These are phyloP conservation scores for Shargacucullia verbasci DNA, from an alignment of 2,888 invertebrate genomes.

Conservation along the genomic window DNA sequence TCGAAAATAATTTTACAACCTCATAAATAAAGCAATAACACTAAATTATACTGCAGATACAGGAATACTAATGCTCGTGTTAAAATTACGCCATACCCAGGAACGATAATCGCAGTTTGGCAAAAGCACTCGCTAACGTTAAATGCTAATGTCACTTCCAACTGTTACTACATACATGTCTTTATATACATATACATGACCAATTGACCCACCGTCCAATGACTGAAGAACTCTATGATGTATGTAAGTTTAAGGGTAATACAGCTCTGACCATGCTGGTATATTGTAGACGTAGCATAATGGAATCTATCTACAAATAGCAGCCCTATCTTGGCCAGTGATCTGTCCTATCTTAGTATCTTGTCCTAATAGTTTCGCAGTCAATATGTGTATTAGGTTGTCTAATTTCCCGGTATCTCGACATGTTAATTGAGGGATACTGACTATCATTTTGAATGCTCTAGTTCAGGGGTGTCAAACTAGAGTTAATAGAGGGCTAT, in stretches of 20 bases:
- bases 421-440: background rate
- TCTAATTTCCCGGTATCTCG: background rate
- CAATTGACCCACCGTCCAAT: conserved; percentile 1
- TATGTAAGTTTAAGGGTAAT: background rate
- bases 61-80: conserved; percentile 24
- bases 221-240: conserved; percentile 2
- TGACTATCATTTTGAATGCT: background rate
- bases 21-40: conserved; percentile 5
- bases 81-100: conserved; percentile 33
- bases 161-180: conserved; percentile 34
- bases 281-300: conserved; percentile 10
- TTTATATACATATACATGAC: conserved; percentile 15
- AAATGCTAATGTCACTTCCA: conserved; percentile 42
- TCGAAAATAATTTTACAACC: too few relatives aligned
- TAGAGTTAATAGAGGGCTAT: too few relatives aligned
- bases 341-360: conserved; percentile 13
- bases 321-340: conserved; percentile 20
- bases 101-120: conserved; percentile 44
- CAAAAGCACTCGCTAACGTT: conserved; percentile 29
- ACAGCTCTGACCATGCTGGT: background rate
- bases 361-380: conserved; percentile 10
- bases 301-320: conserved; percentile 24
- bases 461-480: too few relatives aligned
- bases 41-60: conserved; percentile 5
- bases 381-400: background rate